These are phyloP conservation scores for Cristatella mucedo DNA, from an alignment of 2,888 invertebrate genomes.

Conservation along the genomic window DNA sequence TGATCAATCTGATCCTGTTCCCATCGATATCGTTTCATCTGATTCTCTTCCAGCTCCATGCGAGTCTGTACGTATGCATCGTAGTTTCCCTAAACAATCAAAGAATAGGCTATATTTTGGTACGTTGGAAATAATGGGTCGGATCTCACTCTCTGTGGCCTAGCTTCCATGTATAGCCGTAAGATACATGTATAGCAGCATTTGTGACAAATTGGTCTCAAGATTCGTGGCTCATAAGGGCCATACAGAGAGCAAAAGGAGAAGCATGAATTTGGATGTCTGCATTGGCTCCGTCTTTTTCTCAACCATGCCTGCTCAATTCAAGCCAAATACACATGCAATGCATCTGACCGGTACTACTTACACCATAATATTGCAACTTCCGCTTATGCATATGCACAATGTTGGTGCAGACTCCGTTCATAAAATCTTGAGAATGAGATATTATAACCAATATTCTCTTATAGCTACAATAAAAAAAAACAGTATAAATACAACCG, in stretches of 20 bases:
- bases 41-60: conserved; percentile 86
- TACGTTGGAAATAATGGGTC: background rate
- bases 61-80: conserved; percentile 87
- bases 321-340: too few species aligned
- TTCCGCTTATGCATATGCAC: conserved; percentile 83
- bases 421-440: conserved; percentile 95
- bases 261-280: too few species aligned
- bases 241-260: too few species aligned
- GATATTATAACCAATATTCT: conserved; percentile 91
- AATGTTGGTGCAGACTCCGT: conserved; percentile 79
- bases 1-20: conserved; percentile 97
- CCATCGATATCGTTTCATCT: conserved; percentile 98
- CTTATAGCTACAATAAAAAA: conserved; percentile 53
- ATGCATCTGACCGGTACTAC: too few species aligned
- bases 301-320: too few species aligned
- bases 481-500: too few species aligned
- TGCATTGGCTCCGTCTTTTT: too few species aligned
- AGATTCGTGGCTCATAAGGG: too few species aligned
- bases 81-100: conserved; percentile 58
- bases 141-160: background rate
- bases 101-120: background rate
- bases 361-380: conserved; percentile 77
- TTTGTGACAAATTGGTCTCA: too few species aligned
- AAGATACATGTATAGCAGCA: too few species aligned
- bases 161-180: too few species aligned